Evolutionary conservation across 1,140 invertebrate species (phyloP).

Genomic region (Neodiprion fabricii): DNA sequence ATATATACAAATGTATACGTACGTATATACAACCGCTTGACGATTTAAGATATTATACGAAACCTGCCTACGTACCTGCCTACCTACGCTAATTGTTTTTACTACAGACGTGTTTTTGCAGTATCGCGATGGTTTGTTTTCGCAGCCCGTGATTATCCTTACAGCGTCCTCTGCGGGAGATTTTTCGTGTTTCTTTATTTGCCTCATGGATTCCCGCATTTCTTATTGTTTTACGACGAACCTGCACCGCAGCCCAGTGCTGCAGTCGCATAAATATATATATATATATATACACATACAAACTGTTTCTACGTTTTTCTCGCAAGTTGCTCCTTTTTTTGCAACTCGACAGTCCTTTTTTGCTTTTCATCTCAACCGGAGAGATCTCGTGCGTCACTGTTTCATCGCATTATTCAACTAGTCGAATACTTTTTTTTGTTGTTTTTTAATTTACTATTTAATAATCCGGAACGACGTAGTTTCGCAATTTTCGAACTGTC

Average conservation of each 20-base stretch:
- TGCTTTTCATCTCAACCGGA: too few species aligned
- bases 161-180: conserved; percentile 1
- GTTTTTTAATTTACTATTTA: too few species aligned
- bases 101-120: neutral
- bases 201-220: neutral
- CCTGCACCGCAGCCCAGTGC: neutral
- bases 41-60: neutral
- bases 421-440: too few species aligned
- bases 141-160: neutral
- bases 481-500: too few species aligned
- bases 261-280: conserved; percentile 1
- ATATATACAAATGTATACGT: too few species aligned
- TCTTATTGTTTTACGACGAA: conserved; percentile 6
- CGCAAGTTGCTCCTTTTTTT: too few species aligned
- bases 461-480: too few species aligned
- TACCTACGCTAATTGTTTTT: neutral
- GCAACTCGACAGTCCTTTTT: too few species aligned
- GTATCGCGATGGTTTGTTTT: neutral
- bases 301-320: too few species aligned
- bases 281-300: neutral
- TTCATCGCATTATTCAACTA: too few species aligned
- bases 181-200: neutral
- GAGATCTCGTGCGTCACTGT: too few species aligned
- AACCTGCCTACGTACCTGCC: neutral
- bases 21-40: neutral